These are phyloP conservation scores for Enoplosus armatus DNA, from an alignment of 2,797 vertebrate species.

Conservation along the genomic window DNA sequence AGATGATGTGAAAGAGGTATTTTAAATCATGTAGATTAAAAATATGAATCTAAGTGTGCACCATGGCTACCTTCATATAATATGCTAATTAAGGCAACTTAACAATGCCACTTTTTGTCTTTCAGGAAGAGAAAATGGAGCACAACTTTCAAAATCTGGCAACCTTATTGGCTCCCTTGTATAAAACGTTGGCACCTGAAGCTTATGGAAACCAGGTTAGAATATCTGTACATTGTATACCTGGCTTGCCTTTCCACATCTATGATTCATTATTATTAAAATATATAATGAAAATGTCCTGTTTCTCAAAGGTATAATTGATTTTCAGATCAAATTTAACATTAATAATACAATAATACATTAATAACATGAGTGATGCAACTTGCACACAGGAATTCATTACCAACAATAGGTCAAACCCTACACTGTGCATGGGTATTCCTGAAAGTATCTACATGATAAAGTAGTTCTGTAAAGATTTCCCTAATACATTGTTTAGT, in stretches of 20 bases:
- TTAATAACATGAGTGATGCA: not conserved
- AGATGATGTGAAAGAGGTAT: conserved; percentile 96
- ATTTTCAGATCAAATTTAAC: conserved; percentile 16
- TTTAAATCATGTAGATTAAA: not conserved
- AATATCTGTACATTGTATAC: conserved; percentile 17
- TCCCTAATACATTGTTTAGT: not conserved
- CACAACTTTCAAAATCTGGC: conserved; percentile 93
- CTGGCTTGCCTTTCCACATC: not conserved
- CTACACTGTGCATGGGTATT: not conserved
- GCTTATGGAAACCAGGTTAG: conserved; percentile 96
- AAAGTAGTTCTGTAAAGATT: not conserved
- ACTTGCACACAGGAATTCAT: not conserved
- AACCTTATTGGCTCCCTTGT: conserved; percentile 92
- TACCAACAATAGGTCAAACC: not conserved
- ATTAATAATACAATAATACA: too few species aligned
- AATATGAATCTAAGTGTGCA: not conserved
- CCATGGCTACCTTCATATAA: not conserved
- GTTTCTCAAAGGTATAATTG: not conserved
- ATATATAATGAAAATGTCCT: not conserved
- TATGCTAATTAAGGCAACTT: not conserved
- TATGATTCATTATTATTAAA: not conserved
- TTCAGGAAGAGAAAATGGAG: conserved; percentile 95
- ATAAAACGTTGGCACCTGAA: conserved; percentile 96
- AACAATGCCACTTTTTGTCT: conserved; percentile 20
- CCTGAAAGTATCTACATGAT: not conserved